These are phyloP conservation scores for Choristoneura fumiferana DNA, from an alignment of 1,140 invertebrate species.

Conservation along the genomic window DNA sequence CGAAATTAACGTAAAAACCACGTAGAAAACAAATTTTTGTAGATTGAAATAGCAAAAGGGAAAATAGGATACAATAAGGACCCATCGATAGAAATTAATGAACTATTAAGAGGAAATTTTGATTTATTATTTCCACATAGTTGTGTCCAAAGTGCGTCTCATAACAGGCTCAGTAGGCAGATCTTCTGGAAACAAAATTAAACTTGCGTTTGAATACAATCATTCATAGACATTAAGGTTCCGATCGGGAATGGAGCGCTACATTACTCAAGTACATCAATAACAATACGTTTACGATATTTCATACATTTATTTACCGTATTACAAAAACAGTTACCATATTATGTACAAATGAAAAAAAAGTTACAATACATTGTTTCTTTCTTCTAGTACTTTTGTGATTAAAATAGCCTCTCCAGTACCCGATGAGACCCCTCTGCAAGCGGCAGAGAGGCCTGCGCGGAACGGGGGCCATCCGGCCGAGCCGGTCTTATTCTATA, in stretches of 20 bases:
- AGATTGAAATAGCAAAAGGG: slow-evolving; percentile 66
- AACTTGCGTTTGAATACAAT: slow-evolving; percentile 58
- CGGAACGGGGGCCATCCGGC: slow-evolving; percentile 77
- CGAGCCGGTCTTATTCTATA: slow-evolving; percentile 70
- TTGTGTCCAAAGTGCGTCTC: slow-evolving; percentile 74
- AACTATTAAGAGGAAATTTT: slow-evolving; percentile 72
- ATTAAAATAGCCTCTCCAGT: slow-evolving; percentile 88
- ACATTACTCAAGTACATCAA: slow-evolving; percentile 56
- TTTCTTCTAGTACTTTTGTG: slow-evolving; percentile 83
- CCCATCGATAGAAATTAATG: slow-evolving; percentile 73
- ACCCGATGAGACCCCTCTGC: slow-evolving; percentile 85
- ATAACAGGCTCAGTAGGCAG: slow-evolving; percentile 69
- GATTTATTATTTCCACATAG: slow-evolving; percentile 78
- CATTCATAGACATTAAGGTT: slow-evolving; percentile 66
- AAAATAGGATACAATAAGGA: slow-evolving; percentile 69
- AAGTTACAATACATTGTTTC: slow-evolving; percentile 78
- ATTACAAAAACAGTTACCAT: slow-evolving; percentile 79
- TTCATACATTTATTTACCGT: slow-evolving; percentile 78
- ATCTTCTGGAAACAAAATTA: slow-evolving; percentile 76
- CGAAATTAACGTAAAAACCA: slow-evolving; percentile 75
- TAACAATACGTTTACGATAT: slow-evolving; percentile 75
- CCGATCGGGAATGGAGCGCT: slow-evolving; percentile 76
- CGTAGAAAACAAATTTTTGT: slow-evolving; percentile 66
- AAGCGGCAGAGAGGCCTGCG: slow-evolving; percentile 76
- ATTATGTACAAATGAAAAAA: slow-evolving; percentile 77